Evolutionary conservation across 2,797 vertebrate species (phyloP), one percentile per base, ranked within the genome.

Genomic region (Oophaga sylvatica): DNA sequence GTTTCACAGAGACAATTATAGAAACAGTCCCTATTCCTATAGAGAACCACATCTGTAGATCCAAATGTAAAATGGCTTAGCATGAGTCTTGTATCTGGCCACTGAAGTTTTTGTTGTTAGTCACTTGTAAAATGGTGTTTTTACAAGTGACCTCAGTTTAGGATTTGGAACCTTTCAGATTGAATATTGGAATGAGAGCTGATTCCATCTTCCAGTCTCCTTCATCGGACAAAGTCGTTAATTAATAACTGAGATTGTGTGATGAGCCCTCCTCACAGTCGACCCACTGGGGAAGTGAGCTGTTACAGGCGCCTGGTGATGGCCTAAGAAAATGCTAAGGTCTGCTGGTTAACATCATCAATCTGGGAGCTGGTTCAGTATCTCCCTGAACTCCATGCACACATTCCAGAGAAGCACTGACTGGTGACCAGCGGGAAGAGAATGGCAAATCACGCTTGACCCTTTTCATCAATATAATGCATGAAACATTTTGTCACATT

Each of bases 291-390:
- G 90, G 91, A 90, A 90, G 90, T 89, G 90, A 92, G 90, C 91
- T 91, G 89, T 91, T 93, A 88, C 93, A 92, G 92, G 92, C 91
- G 86, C 91, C 91, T 92, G 84, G 92, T 90, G 90, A 95, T 93
- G 80, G 86, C 91, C 87, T 89, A 89, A 92, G 91, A 89, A 63
- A 80, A 92, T 31, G 90, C 90, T 91, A 93, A 93, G 93, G 93
- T 94, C 91, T 90, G 92, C 91, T 93, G 92, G 92, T 92, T 93
- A 91, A 70, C 92, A 91, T 92, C 94, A 95, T 95, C 94, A 93
- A 91, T 95, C 94, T 94, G 91, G 92, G 87, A 90, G 91, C 87
- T 53, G 6, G 91, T 91, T 84, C 90, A 87, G 90, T 91, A 82
- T 92, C 92, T 91, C 92, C 92, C 90, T 59, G 87, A 90, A 91